Percentiles rank a stretch among this genome's conserved stretches.
phyloP scores from a whole-genome alignment of 2,888 invertebrate genomes.

The Empis livida region DNA sequence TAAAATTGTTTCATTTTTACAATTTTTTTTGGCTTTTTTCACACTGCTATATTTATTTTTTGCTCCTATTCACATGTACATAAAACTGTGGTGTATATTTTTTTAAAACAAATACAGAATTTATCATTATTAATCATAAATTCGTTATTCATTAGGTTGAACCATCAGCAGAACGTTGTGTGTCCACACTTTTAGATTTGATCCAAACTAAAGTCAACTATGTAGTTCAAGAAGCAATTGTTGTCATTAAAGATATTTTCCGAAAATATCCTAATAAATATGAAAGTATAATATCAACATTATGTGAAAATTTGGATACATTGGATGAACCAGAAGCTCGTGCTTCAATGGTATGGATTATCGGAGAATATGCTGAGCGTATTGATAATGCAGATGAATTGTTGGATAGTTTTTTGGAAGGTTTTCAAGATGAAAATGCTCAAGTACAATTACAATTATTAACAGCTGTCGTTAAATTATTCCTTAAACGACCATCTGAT shows the following conservation, averaged over 20 bases:
- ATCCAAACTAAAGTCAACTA: conserved; percentile 99
- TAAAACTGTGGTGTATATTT: no score
- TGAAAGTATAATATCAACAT: conserved; percentile 97
- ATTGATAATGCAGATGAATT: conserved; percentile 99
- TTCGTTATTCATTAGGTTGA: conserved; percentile 45
- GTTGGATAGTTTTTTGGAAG: conserved; percentile 94
- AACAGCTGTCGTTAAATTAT: conserved; percentile 96
- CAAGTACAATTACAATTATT: conserved; percentile 93
- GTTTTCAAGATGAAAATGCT: conserved; percentile 93
- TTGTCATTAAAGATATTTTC: conserved; percentile 97
- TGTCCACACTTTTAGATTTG: conserved; percentile 89
- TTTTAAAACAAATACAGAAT: no score
- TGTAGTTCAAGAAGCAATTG: conserved; percentile 98
- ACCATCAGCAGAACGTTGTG: conserved; percentile 95
- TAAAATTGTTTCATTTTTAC: conserved; percentile 5
- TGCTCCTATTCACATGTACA: no score
- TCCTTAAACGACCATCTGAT: conserved; percentile 94
- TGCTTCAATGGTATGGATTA: conserved; percentile 94
- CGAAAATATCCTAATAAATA: conserved; percentile 98
- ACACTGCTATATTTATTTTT: no score
- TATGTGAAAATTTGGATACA: conserved; percentile 97
- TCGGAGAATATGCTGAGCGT: conserved; percentile 97
- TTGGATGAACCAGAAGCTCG: conserved; percentile 97
- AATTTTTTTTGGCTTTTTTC: neutral
- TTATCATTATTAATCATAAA: no score